These are phyloP conservation scores for Eilema sororculum DNA, from an alignment of 2,888 invertebrate genomes.

Conservation along the genomic window DNA sequence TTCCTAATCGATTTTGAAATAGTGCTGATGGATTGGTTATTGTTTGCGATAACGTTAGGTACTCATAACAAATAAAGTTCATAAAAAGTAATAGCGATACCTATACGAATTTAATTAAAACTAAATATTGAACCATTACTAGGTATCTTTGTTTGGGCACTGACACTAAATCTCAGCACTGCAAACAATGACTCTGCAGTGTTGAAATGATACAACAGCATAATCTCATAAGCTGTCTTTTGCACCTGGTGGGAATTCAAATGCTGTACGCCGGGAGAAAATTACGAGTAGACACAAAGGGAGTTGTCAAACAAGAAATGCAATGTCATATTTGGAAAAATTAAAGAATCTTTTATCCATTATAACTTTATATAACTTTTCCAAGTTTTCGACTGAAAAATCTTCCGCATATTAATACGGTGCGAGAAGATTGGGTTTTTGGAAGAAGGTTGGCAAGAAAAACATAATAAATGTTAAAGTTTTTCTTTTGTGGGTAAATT, in stretches of 20 bases:
- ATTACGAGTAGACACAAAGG: neutral
- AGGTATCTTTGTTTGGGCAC: neutral
- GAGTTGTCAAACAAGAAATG: neutral
- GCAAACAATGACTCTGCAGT: neutral
- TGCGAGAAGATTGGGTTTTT: neutral
- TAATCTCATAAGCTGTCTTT: slow-evolving; percentile 9
- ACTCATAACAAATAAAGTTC: too few relatives aligned
- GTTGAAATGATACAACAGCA: slow-evolving; percentile 9
- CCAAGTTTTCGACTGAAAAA: neutral
- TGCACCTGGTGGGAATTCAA: neutral
- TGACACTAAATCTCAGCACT: neutral
- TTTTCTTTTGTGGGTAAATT: neutral
- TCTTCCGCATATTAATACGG: neutral
- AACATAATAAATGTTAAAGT: too few relatives aligned
- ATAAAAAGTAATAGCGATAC: neutral
- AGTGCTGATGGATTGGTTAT: too few relatives aligned
- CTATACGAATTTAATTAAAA: neutral
- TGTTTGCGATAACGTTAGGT: too few relatives aligned
- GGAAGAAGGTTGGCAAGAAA: too few relatives aligned
- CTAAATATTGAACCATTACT: neutral
- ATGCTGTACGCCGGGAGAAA: neutral
- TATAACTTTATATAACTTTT: neutral
- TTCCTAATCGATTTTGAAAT: too few relatives aligned
- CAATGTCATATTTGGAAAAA: neutral
- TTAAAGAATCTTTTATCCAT: neutral